Evolutionary conservation across 2,888 invertebrate species (phyloP).

Genomic region (Congeria kusceri): DNA sequence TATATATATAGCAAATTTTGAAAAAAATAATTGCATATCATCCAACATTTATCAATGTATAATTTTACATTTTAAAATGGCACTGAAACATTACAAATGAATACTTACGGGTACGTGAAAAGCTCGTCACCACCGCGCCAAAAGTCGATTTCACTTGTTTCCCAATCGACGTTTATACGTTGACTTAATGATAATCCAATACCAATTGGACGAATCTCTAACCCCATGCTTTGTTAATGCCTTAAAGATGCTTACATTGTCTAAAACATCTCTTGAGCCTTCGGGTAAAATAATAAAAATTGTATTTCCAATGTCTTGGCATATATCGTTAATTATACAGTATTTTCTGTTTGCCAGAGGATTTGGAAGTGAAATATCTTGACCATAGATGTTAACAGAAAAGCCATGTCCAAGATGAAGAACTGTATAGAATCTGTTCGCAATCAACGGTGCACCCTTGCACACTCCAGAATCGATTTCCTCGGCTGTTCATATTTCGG

Average conservation of each 20-base stretch:
- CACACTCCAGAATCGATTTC: slow-evolving; percentile 36
- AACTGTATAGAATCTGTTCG: slow-evolving; percentile 41
- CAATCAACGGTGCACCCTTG: slow-evolving; percentile 49
- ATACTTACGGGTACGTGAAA: slow-evolving; percentile 44
- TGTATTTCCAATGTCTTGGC: slow-evolving; percentile 39
- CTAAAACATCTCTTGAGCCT: slow-evolving; percentile 30
- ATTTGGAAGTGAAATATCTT: slow-evolving; percentile 31
- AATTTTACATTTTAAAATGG: neutral
- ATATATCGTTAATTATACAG: slow-evolving; percentile 53
- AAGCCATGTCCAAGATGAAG: slow-evolving; percentile 43
- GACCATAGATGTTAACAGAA: slow-evolving; percentile 33
- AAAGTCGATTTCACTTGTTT: slow-evolving; percentile 10
- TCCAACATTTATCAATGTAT: neutral
- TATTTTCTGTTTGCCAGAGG: slow-evolving; percentile 33
- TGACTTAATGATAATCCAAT: slow-evolving; percentile 42
- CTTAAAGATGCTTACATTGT: slow-evolving; percentile 29
- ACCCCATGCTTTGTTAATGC: slow-evolving; percentile 7
- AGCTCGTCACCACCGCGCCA: slow-evolving; percentile 47
- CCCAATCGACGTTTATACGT: slow-evolving; percentile 29
- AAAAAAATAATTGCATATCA: too few relatives aligned
- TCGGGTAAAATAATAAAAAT: slow-evolving; percentile 55
- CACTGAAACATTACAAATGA: neutral
- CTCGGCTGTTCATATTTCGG: slow-evolving; percentile 42
- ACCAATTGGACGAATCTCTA: slow-evolving; percentile 39
- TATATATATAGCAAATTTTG: too few relatives aligned